These are phyloP conservation scores for Dicyrtoma fusca DNA, from an alignment of 2,888 invertebrate species.

Conservation along the genomic window DNA sequence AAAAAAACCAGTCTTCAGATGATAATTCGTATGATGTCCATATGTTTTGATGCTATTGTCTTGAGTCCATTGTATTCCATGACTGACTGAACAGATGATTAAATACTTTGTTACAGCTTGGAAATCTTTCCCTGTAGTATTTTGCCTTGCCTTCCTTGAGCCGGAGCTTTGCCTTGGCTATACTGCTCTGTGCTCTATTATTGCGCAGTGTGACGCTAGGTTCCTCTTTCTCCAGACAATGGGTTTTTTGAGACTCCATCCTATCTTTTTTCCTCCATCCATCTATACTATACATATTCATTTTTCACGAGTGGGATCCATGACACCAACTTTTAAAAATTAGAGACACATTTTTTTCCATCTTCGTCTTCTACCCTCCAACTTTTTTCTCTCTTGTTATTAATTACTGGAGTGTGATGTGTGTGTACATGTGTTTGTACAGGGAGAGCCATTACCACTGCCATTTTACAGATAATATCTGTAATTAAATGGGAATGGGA, in stretches of 20 bases:
- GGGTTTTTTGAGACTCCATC: neutral
- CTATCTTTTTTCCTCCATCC: constrained; percentile 22
- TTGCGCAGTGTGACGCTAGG: too few species aligned
- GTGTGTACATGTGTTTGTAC: neutral
- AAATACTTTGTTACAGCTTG: constrained; percentile 38
- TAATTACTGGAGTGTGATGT: constrained; percentile 3
- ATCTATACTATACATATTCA: constrained; percentile 12
- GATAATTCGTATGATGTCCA: constrained; percentile 33
- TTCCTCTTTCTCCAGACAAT: too few species aligned
- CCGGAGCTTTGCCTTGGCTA: too few species aligned
- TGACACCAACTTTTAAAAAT: constrained; percentile 28
- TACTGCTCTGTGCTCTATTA: too few species aligned
- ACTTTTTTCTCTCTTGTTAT: constrained; percentile 6
- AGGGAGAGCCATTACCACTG: too few species aligned
- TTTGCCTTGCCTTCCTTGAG: too few species aligned
- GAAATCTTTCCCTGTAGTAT: too few species aligned
- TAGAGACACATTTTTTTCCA: constrained; percentile 15
- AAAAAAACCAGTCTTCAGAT: constrained; percentile 11
- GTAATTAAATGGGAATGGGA: too few species aligned
- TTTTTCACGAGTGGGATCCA: neutral
- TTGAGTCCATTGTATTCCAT: constrained; percentile 29
- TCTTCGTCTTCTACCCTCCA: neutral
- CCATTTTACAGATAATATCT: too few species aligned
- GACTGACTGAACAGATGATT: constrained; percentile 37
- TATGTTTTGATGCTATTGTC: constrained; percentile 37